A percentile compares a stretch with the other conserved stretches of the same genome.
phyloP scores from a whole-genome alignment of 2,113 vertebrate genomes.

The Cercocebus atys region DNA sequence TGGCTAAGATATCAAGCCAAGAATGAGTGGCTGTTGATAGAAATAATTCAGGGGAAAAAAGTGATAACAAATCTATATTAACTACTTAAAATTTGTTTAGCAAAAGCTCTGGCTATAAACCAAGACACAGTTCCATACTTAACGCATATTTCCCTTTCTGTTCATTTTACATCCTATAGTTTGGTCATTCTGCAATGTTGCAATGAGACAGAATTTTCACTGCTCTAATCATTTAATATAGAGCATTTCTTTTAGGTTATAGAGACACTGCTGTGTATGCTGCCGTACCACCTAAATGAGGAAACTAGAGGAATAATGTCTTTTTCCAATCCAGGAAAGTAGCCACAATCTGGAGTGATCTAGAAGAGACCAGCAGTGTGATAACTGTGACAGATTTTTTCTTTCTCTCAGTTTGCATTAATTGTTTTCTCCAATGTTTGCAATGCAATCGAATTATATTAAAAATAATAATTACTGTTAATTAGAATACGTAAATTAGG shows the following conservation, averaged over 20 bases:
- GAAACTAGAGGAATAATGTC: background rate
- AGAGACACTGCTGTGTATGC: background rate
- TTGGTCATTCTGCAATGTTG: background rate
- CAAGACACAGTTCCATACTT: background rate
- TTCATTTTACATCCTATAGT: background rate
- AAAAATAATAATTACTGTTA: conserved; percentile 66
- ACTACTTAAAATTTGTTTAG: background rate
- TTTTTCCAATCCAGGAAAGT: background rate
- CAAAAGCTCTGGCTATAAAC: background rate
- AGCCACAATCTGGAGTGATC: background rate
- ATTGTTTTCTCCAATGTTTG: conserved; percentile 64
- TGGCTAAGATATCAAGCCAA: background rate
- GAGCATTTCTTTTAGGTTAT: background rate
- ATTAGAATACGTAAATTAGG: conserved; percentile 65
- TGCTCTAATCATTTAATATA: background rate
- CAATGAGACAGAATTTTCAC: background rate
- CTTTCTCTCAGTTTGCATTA: conserved; percentile 13
- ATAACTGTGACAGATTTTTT: background rate
- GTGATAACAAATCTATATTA: background rate
- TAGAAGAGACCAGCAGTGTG: background rate
- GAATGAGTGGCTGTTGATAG: background rate
- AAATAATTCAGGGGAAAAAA: background rate
- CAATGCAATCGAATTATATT: conserved; percentile 43
- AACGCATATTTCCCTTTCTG: background rate
- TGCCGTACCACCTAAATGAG: background rate